phyloP scores from a whole-genome alignment of 2,888 invertebrate genomes.

The Amphiduros pacificus region DNA sequence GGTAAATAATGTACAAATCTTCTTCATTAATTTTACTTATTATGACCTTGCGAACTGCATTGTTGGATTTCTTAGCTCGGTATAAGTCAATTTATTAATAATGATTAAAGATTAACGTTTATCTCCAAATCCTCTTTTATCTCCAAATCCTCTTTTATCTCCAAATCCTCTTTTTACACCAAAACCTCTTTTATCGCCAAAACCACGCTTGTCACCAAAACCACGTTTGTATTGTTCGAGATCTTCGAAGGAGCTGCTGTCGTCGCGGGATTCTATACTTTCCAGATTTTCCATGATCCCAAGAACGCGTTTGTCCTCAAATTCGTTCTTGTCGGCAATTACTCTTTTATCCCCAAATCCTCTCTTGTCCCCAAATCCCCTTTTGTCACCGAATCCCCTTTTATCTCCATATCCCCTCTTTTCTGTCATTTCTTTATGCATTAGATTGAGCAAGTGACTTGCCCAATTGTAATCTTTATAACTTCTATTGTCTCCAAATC shows the following conservation, averaged over 20 bases:
- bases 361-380: neutral
- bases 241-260: neutral
- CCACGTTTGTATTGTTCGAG: neutral
- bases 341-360: neutral
- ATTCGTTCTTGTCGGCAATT: neutral
- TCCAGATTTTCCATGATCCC: neutral
- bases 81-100: too few species aligned
- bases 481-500: neutral
- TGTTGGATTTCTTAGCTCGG: too few species aligned
- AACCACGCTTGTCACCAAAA: neutral
- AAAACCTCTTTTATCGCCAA: neutral
- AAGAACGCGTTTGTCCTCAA: neutral
- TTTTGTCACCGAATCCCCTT: neutral
- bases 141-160: neutral
- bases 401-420: too few species aligned
- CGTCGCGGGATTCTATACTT: neutral
- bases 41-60: too few species aligned
- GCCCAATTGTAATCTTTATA: too few species aligned
- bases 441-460: too few species aligned
- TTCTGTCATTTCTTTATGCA: too few species aligned
- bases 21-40: too few species aligned
- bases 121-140: neutral
- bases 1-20: too few species aligned
- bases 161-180: neutral
- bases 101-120: too few species aligned